phyloP scores from a whole-genome alignment of 2,888 invertebrate genomes.

The Malthinus seriepunctatus region DNA sequence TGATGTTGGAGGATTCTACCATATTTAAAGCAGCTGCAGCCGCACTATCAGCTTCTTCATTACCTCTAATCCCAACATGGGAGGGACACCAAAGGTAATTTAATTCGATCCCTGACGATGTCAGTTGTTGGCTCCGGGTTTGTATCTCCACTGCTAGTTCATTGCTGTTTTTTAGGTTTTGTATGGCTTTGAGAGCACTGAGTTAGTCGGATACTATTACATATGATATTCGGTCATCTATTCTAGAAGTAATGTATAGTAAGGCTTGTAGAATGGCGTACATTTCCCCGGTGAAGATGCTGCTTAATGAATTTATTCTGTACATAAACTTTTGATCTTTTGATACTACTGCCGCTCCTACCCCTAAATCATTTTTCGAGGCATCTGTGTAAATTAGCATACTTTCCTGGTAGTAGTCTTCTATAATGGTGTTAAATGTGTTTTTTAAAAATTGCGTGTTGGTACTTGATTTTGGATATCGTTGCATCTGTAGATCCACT shows the following conservation, averaged over 20 bases:
- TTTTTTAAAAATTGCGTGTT: not conserved
- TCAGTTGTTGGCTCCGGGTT: not conserved
- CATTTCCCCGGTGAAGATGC: not conserved
- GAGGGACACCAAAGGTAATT: not conserved
- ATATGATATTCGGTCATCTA: not conserved
- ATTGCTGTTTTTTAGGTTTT: not conserved
- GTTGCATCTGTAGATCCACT: not conserved
- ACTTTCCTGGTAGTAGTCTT: not conserved
- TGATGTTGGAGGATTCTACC: not conserved
- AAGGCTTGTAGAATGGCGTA: conserved; percentile 1
- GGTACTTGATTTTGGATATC: not conserved
- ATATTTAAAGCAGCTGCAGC: not conserved
- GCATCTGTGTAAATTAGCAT: conserved; percentile 1
- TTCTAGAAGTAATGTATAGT: not conserved
- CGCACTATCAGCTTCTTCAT: not conserved
- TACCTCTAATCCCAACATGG: not conserved
- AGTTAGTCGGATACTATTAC: not conserved
- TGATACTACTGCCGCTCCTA: not conserved
- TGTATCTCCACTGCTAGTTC: not conserved
- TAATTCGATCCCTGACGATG: not conserved
- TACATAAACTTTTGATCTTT: not conserved
- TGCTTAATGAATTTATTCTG: not conserved
- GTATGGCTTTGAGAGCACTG: not conserved
- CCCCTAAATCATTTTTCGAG: not conserved
- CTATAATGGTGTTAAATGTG: not conserved